Conservation (phyloP, 35 echinoderm and acorn worm species). For the Hemicentrotus pulcherrimus region DNA sequence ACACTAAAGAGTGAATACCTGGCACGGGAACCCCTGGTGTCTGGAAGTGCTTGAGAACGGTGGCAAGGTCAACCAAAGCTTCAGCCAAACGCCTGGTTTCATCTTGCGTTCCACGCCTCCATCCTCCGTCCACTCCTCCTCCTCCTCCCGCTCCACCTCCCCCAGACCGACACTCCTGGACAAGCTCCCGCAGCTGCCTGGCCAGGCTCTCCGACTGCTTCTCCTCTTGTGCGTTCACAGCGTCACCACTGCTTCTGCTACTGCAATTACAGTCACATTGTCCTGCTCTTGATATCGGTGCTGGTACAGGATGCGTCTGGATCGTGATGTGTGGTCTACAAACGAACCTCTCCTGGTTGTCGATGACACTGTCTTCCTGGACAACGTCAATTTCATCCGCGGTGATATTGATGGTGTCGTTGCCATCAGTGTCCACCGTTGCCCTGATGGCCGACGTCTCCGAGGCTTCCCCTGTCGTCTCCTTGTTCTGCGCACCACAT, state of each 20-base stretch:
- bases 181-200: slow-evolving; percentile 37
- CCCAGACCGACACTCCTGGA: background rate
- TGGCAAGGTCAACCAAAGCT: slow-evolving; percentile 55
- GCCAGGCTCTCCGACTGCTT: slow-evolving; percentile 8
- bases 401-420: background rate
- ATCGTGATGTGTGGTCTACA: slow-evolving; percentile 60
- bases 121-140: background rate
- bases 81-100: slow-evolving; percentile 25
- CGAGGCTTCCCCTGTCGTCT: background rate
- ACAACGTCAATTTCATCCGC: background rate
- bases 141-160: background rate
- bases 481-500: background rate
- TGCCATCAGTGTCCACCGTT: background rate
- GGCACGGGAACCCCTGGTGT: slow-evolving; percentile 52
- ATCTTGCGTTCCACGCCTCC: background rate
- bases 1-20: background rate
- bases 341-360: slow-evolving; percentile 18
- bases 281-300: slow-evolving; percentile 15
- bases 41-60: slow-evolving; percentile 61
- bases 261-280: slow-evolving; percentile 39
- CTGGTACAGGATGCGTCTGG: slow-evolving; percentile 11
- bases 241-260: background rate
- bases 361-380: background rate
- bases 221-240: background rate
- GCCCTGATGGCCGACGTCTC: too few relatives aligned